A percentile compares a stretch with the other conserved stretches of the same genome.
Conservation (phyloP, 2,888 invertebrate genomes). For the Globia sparganii region DNA sequence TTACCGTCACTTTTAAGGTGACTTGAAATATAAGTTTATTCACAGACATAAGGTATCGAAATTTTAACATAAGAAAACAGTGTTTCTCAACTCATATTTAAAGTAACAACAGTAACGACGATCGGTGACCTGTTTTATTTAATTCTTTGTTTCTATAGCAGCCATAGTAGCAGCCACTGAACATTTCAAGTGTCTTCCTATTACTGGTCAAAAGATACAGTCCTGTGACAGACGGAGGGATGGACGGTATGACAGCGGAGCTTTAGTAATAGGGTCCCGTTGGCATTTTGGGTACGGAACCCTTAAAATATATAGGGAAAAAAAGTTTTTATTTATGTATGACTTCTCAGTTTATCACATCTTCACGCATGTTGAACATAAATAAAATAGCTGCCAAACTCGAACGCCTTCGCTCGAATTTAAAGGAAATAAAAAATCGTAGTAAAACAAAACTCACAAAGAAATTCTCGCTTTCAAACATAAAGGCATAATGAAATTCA, state of each 20-base stretch:
- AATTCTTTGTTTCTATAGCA: no score
- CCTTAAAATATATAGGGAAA: background rate
- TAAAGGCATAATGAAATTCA: slow-evolving; percentile 89
- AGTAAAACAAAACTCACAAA: slow-evolving; percentile 80
- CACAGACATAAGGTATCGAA: background rate
- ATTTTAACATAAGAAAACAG: background rate
- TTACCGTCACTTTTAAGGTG: no score
- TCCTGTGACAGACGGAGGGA: background rate
- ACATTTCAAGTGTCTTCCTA: background rate
- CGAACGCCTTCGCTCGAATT: slow-evolving; percentile 64
- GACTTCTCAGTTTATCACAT: slow-evolving; percentile 45
- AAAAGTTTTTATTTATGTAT: slow-evolving; percentile 17
- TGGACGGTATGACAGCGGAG: background rate
- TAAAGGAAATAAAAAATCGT: slow-evolving; percentile 80
- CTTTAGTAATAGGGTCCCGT: background rate
- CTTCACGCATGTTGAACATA: slow-evolving; percentile 38
- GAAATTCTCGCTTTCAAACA: slow-evolving; percentile 83
- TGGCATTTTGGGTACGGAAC: background rate
- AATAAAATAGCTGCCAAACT: slow-evolving; percentile 25
- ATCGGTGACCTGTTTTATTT: background rate
- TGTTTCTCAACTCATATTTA: no score
- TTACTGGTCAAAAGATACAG: background rate
- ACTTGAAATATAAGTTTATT: no score
- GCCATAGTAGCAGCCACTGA: background rate
- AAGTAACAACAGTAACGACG: background rate